A percentile compares a stretch with the other conserved stretches of the same genome.
Evolutionary conservation across 2,113 vertebrate species (phyloP).

Genomic region (Myiopsitta monachus): DNA sequence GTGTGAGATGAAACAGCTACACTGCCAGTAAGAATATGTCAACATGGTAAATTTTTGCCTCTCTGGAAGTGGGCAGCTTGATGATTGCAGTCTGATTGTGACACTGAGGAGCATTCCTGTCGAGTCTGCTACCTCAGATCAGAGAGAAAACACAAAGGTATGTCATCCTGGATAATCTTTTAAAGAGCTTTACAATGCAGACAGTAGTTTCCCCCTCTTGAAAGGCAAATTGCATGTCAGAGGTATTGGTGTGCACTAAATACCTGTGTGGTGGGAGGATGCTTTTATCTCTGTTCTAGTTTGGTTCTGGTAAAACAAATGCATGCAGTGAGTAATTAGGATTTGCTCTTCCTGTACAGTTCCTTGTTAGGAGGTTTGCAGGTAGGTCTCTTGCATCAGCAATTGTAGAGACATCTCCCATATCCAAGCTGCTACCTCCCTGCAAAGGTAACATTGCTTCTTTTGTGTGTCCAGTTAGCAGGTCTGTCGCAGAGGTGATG

Average conservation of each 20-base stretch:
- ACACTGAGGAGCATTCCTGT: neutral
- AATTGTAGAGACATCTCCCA: neutral
- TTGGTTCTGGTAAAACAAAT: slow-evolving; percentile 1
- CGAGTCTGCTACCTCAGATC: neutral
- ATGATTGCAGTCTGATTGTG: slow-evolving; percentile 11
- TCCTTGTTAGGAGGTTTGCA: neutral
- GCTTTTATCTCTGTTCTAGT: slow-evolving; percentile 8
- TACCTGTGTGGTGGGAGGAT: neutral
- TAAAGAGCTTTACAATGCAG: slow-evolving; percentile 15
- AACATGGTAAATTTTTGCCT: slow-evolving; percentile 13
- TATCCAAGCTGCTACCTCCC: neutral
- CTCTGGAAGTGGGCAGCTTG: slow-evolving; percentile 31
- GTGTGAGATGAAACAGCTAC: slow-evolving; percentile 9
- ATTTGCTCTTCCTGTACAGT: neutral
- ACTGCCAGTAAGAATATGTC: slow-evolving; percentile 13
- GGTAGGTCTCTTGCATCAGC: neutral
- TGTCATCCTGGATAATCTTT: slow-evolving; percentile 23
- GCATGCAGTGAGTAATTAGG: neutral
- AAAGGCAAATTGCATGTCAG: slow-evolving; percentile 53
- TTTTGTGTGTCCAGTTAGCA: neutral
- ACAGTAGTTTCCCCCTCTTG: neutral
- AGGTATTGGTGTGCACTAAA: neutral
- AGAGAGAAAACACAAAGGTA: slow-evolving; percentile 30
- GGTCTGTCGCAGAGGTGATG: neutral
- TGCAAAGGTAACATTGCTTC: neutral